Base-by-base conservation (phyloP, 2,113 vertebrate species). In the Macroglossus sobrinus region DNA sequence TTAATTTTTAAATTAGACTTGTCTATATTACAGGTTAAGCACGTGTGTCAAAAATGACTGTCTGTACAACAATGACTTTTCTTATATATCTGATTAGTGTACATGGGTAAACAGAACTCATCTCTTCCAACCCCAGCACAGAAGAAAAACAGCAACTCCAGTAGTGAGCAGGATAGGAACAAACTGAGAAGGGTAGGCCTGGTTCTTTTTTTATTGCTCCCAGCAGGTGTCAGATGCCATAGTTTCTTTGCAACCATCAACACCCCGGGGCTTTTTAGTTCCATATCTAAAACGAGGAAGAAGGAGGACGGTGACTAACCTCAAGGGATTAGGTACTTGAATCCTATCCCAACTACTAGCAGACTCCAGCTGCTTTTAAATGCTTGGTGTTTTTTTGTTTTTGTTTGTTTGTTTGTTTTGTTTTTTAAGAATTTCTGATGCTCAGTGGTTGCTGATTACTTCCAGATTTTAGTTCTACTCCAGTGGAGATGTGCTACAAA, bases 391-490 rank as follows among this genome's bases (percentile, higher is more conserved):
- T 99, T 99, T 99, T 98, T 98, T 97, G n/a, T n/a, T n/a, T n/a
- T n/a, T n/a, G n/a, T n/a, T n/a, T n/a, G n/a, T n/a, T n/a, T n/a
- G n/a, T n/a, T n/a, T n/a, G n/a, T n/a, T n/a, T n/a, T n/a, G n/a
- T 99, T 99, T 99, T 98, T 98, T 97, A 99, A 99, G 99, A 99
- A 99, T 99, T 99, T 99, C 99, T 99, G 99, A 98, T 99, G 99
- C 99, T 99, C 99, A 98, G 98, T 97, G 98, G 98, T 99, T 98
- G 99, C 99, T 99, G 99, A 99, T 99, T 99, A 99, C 99, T 99
- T 99, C 99, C 99, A 99, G 99, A 99, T 99, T 99, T 99, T 99
- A 99, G 98, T 99, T 99, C 99, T 99, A 99, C 98, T 76, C 98
- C 99, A 99, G 98, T 97, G 98, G 98, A 99, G 99, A 99, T 99